Evolutionary conservation across 92 coral and sea anemone genomes (phyloP).

Genomic region (Phenganax subtilis): DNA sequence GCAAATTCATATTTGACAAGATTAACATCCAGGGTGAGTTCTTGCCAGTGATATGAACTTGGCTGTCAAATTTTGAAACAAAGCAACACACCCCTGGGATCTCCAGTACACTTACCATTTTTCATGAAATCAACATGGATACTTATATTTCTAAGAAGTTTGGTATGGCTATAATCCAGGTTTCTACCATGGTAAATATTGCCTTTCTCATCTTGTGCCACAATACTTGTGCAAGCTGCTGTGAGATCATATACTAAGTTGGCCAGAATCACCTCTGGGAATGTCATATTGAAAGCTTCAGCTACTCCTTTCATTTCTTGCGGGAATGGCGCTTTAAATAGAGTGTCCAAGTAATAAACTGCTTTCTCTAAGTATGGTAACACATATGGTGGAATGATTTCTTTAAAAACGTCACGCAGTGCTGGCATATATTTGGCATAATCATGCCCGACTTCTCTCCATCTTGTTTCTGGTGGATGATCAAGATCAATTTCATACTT

Average conservation of each 20-base stretch:
- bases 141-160: slow-evolving; percentile 54
- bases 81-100: background rate
- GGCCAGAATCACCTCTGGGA: slow-evolving; percentile 56
- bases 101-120: slow-evolving; percentile 53
- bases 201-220: slow-evolving; percentile 66
- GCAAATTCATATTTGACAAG: no score
- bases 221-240: slow-evolving; percentile 83
- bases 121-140: slow-evolving; percentile 68
- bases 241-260: slow-evolving; percentile 71
- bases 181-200: slow-evolving; percentile 68
- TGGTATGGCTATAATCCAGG: slow-evolving; percentile 60
- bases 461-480: slow-evolving; percentile 71
- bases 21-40: no score
- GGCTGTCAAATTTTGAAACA: background rate
- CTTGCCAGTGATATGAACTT: background rate
- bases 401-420: slow-evolving; percentile 30
- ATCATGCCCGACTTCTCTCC: slow-evolving; percentile 55
- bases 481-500: slow-evolving; percentile 54
- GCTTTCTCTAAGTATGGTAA: slow-evolving; percentile 58
- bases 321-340: slow-evolving; percentile 70
- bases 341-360: slow-evolving; percentile 50
- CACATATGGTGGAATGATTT: slow-evolving; percentile 39
- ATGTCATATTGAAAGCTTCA: slow-evolving; percentile 53
- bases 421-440: slow-evolving; percentile 48
- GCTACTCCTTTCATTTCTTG: slow-evolving; percentile 72